Conservation (phyloP, 1,140 invertebrate species). For the Antheraea mylitta region DNA sequence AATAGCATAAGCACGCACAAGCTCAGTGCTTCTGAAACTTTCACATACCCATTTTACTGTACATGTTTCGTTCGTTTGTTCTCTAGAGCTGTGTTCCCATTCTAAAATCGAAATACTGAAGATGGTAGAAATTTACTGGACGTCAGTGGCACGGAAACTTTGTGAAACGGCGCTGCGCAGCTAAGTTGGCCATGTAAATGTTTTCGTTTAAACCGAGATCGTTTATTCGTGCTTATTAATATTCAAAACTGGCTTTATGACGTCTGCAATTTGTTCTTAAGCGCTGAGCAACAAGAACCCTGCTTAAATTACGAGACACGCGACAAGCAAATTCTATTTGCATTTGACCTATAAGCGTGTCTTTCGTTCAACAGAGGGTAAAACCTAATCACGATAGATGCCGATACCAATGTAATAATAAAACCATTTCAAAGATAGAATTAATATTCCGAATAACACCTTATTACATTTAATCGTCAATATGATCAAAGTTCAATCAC, state of each 20-base stretch:
- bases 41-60: constrained; percentile 41
- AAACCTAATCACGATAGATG: constrained; percentile 16
- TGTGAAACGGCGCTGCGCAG: constrained; percentile 30
- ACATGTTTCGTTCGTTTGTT: constrained; percentile 22
- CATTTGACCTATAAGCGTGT: constrained; percentile 64
- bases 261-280: constrained; percentile 64
- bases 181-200: constrained; percentile 43
- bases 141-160: constrained; percentile 40
- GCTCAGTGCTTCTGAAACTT: constrained; percentile 67
- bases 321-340: constrained; percentile 67
- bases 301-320: constrained; percentile 54
- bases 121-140: constrained; percentile 24
- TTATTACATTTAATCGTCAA: not conserved
- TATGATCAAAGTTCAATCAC: constrained; percentile 14
- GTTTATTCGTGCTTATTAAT: constrained; percentile 66
- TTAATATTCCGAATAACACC: not conserved
- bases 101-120: constrained; percentile 13
- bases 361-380: constrained; percentile 39
- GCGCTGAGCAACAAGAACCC: constrained; percentile 49
- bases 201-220: constrained; percentile 46
- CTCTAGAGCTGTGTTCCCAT: constrained; percentile 17
- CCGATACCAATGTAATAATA: not conserved
- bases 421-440: not conserved
- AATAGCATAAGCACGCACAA: constrained; percentile 68
- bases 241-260: constrained; percentile 67